Evolutionary conservation across 2,888 invertebrate genomes (phyloP).

Genomic region (Neoascia interrupta): DNA sequence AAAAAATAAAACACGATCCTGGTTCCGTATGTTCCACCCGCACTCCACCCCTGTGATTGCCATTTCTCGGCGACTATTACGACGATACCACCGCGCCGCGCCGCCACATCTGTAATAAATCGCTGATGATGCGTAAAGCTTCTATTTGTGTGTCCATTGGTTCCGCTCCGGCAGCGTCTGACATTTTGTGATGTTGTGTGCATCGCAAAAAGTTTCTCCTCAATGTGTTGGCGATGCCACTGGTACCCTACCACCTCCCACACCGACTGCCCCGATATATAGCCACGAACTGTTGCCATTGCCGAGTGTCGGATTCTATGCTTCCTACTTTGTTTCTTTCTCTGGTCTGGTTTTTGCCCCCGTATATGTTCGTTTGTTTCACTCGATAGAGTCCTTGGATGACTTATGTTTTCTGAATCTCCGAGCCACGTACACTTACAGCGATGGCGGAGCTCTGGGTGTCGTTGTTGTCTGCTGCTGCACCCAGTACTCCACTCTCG

Average conservation of each 20-base stretch:
- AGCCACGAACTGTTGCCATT: constrained; percentile 36
- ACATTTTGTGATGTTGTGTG: constrained; percentile 49
- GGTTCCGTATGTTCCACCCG: not conserved
- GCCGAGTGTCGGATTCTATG: constrained; percentile 49
- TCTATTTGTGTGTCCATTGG: constrained; percentile 66
- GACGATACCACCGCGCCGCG: constrained; percentile 10
- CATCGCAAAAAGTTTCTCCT: constrained; percentile 45
- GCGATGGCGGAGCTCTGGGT: not conserved
- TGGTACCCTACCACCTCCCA: not conserved
- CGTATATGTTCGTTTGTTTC: constrained; percentile 35
- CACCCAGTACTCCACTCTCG: constrained; percentile 28
- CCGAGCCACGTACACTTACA: constrained; percentile 1
- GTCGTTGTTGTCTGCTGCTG: constrained; percentile 52
- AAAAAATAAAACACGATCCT: constrained; percentile 1
- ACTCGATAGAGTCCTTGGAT: constrained; percentile 55
- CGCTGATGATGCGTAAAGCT: constrained; percentile 69
- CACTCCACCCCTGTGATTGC: not conserved
- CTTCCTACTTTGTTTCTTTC: constrained; percentile 51
- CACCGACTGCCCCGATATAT: too few species aligned
- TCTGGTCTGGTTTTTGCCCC: constrained; percentile 12
- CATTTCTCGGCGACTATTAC: too few species aligned
- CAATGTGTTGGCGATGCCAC: not conserved
- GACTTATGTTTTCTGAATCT: constrained; percentile 64
- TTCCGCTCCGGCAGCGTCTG: constrained; percentile 50
- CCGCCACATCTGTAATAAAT: constrained; percentile 46